Percentiles rank a stretch among this genome's conserved stretches.
Conservation (phyloP, 2,113 vertebrate genomes). For the Podarcis muralis region DNA sequence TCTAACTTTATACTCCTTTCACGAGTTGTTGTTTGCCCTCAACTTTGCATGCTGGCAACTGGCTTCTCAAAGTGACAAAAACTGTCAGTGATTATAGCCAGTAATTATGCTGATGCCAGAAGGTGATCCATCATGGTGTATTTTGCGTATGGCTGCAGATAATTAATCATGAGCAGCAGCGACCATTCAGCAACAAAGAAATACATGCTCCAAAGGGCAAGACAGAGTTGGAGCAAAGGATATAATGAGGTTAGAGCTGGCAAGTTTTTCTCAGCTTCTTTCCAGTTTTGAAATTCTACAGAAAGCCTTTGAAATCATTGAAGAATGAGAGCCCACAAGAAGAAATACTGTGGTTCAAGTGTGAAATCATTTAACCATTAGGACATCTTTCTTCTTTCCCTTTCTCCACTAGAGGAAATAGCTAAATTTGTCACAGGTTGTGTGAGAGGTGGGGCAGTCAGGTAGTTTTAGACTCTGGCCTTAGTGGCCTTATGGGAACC, state of each 20-base stretch:
- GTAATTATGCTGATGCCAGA: slow-evolving; percentile 63
- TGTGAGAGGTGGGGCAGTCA: background rate
- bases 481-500: no score
- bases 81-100: slow-evolving; percentile 55
- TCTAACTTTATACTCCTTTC: slow-evolving; percentile 32
- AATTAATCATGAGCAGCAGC: slow-evolving; percentile 72
- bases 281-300: slow-evolving; percentile 6
- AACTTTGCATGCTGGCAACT: slow-evolving; percentile 40
- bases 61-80: slow-evolving; percentile 49
- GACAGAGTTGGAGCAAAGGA: slow-evolving; percentile 57
- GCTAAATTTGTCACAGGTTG: background rate
- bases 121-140: slow-evolving; percentile 66
- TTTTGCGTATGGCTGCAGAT: slow-evolving; percentile 64
- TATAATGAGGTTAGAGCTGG: slow-evolving; percentile 63
- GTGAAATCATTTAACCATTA: background rate
- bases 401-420: no score
- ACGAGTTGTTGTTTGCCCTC: slow-evolving; percentile 45
- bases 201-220: slow-evolving; percentile 75
- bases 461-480: no score
- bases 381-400: background rate
- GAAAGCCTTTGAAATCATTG: slow-evolving; percentile 36
- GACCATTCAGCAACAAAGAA: slow-evolving; percentile 58
- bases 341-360: background rate
- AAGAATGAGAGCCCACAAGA: slow-evolving; percentile 6
- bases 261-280: slow-evolving; percentile 51